Evolutionary conservation across 1,140 invertebrate species (phyloP).

Genomic region (Notospermus geniculatus): DNA sequence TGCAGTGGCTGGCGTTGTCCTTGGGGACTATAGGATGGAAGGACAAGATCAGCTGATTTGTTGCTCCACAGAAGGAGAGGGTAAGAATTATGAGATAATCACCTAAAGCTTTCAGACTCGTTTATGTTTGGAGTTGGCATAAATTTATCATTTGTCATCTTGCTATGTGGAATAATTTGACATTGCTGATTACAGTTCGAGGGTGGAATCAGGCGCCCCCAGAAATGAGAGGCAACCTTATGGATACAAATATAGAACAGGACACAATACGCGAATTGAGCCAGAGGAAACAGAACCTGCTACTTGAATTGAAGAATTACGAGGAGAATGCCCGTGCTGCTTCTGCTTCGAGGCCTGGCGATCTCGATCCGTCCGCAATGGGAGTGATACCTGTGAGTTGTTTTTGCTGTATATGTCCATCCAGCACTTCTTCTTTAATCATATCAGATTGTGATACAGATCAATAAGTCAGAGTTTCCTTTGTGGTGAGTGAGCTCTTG

Average conservation of each 20-base stretch:
- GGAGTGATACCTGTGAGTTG: constrained; percentile 69
- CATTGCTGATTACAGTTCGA: constrained; percentile 62
- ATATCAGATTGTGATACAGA: too few relatives aligned
- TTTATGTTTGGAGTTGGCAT: too few relatives aligned
- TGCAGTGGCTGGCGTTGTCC: constrained; percentile 76
- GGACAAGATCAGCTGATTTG: constrained; percentile 77
- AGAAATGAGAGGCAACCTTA: constrained; percentile 52
- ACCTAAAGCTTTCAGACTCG: too few relatives aligned
- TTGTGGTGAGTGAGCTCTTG: too few relatives aligned
- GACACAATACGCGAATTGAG: constrained; percentile 77
- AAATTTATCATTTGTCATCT: too few relatives aligned
- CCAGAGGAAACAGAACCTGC: constrained; percentile 75
- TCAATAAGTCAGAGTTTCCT: too few relatives aligned
- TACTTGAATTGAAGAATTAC: constrained; percentile 80
- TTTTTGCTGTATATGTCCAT: too few relatives aligned
- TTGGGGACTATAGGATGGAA: constrained; percentile 78
- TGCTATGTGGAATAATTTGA: too few relatives aligned
- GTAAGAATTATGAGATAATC: constrained; percentile 58
- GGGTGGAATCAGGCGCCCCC: constrained; percentile 65
- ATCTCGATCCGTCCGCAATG: constrained; percentile 45
- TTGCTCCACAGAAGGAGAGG: constrained; percentile 81
- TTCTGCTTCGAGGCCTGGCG: constrained; percentile 27
- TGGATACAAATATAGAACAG: constrained; percentile 67
- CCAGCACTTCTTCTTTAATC: neutral
- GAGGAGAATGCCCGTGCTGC: constrained; percentile 59